phyloP scores from a whole-genome alignment of 1,140 invertebrate genomes.

The Neoseiulus cucumeris region DNA sequence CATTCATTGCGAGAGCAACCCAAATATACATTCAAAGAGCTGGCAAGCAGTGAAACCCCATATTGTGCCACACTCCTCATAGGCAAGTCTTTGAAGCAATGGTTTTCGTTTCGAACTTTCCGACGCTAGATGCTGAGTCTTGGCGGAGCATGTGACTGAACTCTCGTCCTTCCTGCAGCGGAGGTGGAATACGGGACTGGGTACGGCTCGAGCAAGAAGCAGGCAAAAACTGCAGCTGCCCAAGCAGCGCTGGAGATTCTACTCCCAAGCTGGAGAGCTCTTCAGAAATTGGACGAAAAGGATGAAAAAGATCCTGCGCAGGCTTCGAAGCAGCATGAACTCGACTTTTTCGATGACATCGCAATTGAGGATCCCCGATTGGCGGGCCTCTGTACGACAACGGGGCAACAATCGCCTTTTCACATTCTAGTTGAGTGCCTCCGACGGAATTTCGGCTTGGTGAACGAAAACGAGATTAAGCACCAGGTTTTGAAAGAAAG shows the following conservation, averaged over 20 bases:
- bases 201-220: constrained; percentile 78
- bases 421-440: constrained; percentile 76
- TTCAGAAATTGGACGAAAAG: background rate
- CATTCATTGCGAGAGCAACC: constrained; percentile 80
- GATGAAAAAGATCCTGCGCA: background rate
- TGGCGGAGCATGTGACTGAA: background rate
- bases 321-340: constrained; percentile 9
- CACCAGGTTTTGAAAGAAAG: constrained; percentile 53
- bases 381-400: constrained; percentile 76
- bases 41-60: constrained; percentile 34
- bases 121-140: background rate
- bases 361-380: constrained; percentile 78
- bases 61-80: background rate
- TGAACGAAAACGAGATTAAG: constrained; percentile 65
- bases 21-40: constrained; percentile 72
- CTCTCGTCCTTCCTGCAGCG: background rate
- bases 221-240: constrained; percentile 71
- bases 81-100: background rate
- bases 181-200: constrained; percentile 78
- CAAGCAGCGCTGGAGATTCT: background rate
- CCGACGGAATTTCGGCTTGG: constrained; percentile 36
- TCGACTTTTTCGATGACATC: constrained; percentile 68
- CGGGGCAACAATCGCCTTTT: constrained; percentile 82
- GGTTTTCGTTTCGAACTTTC: background rate
- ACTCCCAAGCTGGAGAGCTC: constrained; percentile 2